Evolutionary conservation across 1,140 invertebrate species (phyloP), one percentile per base, ranked within the genome.

Genomic region (Dolichoris vasculosae): DNA sequence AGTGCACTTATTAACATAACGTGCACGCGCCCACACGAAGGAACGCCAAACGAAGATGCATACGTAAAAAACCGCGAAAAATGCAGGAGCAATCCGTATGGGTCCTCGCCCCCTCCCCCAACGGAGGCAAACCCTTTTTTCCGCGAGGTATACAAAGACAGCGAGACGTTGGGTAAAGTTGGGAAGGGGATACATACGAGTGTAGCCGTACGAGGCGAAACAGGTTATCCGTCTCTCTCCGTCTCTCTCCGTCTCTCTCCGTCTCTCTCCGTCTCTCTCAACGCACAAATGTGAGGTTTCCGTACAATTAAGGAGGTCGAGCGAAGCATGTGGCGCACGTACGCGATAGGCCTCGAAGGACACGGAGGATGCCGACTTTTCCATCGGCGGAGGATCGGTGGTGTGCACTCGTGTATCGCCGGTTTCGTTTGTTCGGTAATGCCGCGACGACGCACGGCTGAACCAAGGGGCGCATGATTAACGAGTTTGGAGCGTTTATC

Each of bases 231-330:
- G n/a, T 23, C 3, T 32, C 20, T 7, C 43, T 2, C 75, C 26
- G 30, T 17, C 17, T 8, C 80, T 82, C 26, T 35, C 48, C 35
- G 8, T 32, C 71, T n/a, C 11, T n/a, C 48, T 38, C 67, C 32
- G 26, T 75, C 46, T 64, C 51, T 51, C 82, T 35, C 23, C 8
- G 43, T 26, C 43, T 51, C 46, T 0, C 6, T 59, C 1, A 9
- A 17, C 13, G 13, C 13, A 43, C 30, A 64, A 51, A 48, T 59
- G 51, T 32, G 81, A 82, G 64, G 59, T 84, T 84, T 84, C 82
- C 75, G 73, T 84, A 84, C 75, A 84, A 84, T 84, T 84, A 84
- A 84, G 82, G 82, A 84, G 82, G 82, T 83, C 71, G 82, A 76
- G 71, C 69, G 55, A 59, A 51, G 48, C 48, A 51, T 51, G 48